Base-by-base conservation (phyloP, 1,140 invertebrate genomes). In the Acromyrmex echinatior region DNA sequence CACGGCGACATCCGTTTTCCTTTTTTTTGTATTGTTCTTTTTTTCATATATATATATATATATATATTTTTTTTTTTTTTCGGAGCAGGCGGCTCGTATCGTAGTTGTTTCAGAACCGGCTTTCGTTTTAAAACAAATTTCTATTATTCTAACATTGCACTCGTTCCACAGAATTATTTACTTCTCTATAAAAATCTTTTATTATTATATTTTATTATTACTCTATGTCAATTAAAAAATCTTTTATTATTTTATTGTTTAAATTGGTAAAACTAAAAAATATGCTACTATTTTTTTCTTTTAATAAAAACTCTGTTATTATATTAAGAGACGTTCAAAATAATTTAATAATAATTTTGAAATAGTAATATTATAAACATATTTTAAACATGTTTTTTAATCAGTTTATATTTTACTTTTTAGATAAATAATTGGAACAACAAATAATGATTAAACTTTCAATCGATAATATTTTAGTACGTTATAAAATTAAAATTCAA, bases 1-100 rank as follows among this genome's bases (percentile, higher is more conserved):
- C 80, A 84, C 82, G 76, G 78, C 35, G 65, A 49, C 80, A 84
- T 84, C 51, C 68, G 74, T 60, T 71, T 56, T 78, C 60, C 76
- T 70, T 58, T 58, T 58, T 58, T 62, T 58, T 79, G 73, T 79
- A 56, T 79, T 39, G 10, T 45, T 25, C 39, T 79, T 86, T 84
- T 74, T 62, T 62, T 35, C n/a, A 14, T 31, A 53, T 80, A 68
- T 56, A 56, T 56, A 28, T 28, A 28, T 28, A 28, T 28, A 28
- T 28, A 28, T 28, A n/a, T n/a, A n/a, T 28, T 28, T 28, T 28
- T 28, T 28, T 58, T 58, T 45, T 80, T 70, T 81, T 81, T 35
- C n/a, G 35, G 58, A 21, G 70, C 68, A 21, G 65, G 65, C 65
- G 51, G 51, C 70, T 71, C 80, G 63, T 74, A 62, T 84, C 80